Evolutionary conservation across 2,797 vertebrate genomes (phyloP).

Genomic region (Rhinoraja longicauda): DNA sequence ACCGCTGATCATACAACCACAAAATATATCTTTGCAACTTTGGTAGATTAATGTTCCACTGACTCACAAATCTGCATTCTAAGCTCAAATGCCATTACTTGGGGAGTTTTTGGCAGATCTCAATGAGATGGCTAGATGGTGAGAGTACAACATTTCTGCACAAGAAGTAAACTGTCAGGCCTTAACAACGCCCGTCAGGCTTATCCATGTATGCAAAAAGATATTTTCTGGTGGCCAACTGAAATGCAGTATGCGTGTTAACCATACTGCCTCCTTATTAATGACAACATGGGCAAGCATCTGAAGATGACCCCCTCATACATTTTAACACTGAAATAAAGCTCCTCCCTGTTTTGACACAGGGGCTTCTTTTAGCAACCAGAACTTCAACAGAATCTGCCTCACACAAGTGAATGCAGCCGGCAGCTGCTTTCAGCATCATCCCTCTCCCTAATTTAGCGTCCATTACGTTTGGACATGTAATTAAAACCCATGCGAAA

Average conservation of each 20-base stretch:
- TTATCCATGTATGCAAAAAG: neutral
- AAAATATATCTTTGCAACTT: conserved; percentile 33
- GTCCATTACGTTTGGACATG: neutral
- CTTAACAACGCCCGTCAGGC: neutral
- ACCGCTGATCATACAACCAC: conserved; percentile 21
- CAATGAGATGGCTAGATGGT: neutral
- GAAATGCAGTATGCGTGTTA: neutral
- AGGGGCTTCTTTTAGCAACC: neutral
- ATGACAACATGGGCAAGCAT: neutral
- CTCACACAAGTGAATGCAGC: neutral
- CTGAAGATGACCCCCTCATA: neutral
- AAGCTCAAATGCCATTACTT: conserved; percentile 9
- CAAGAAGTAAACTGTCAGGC: neutral
- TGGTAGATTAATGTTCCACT: conserved; percentile 38
- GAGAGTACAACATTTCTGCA: neutral
- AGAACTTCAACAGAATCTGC: neutral
- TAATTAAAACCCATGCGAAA: neutral
- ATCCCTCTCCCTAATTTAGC: neutral
- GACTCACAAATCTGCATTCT: conserved; percentile 25
- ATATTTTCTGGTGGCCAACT: neutral
- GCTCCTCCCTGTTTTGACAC: neutral
- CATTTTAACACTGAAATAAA: neutral
- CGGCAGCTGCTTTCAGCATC: too few relatives aligned
- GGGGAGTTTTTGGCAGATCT: neutral
- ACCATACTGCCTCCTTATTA: neutral